A percentile compares a stretch with the other conserved stretches of the same genome.
Evolutionary conservation across 2,888 invertebrate genomes (phyloP).

Genomic region (Leucoptera coffeella): DNA sequence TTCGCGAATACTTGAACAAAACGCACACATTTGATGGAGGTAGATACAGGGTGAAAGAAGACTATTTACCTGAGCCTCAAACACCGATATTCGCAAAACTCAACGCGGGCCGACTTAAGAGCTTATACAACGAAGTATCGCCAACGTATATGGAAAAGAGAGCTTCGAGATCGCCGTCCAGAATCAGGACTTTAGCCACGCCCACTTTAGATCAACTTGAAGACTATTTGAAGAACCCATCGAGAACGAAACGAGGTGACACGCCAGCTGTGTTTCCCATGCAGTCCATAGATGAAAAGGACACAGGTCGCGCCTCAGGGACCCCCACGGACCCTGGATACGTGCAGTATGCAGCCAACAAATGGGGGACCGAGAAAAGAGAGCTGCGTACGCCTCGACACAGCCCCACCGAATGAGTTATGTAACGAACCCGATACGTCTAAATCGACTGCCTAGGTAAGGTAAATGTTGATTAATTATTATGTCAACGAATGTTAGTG

Average conservation of each 20-base stretch:
- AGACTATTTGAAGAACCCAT: conserved; percentile 33
- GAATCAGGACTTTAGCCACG: conserved; percentile 27
- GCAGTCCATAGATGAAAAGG: conserved; percentile 43
- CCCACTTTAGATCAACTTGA: conserved; percentile 45
- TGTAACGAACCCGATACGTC: too few relatives aligned
- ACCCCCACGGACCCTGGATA: conserved; percentile 68
- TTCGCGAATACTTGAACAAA: conserved; percentile 29
- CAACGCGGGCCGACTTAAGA: conserved; percentile 26
- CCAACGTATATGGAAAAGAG: conserved; percentile 25
- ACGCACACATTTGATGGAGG: conserved; percentile 14
- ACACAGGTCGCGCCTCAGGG: conserved; percentile 46
- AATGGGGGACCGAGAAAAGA: conserved; percentile 57
- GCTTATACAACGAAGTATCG: conserved; percentile 29
- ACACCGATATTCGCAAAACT: conserved; percentile 43
- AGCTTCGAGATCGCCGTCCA: conserved; percentile 25
- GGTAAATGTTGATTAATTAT: too few relatives aligned
- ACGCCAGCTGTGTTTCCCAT: conserved; percentile 45
- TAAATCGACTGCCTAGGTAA: too few relatives aligned
- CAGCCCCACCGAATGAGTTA: conserved; percentile 29
- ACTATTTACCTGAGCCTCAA: conserved; percentile 40
- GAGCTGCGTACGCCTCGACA: conserved; percentile 54
- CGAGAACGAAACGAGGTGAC: conserved; percentile 24
- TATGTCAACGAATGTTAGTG: too few relatives aligned
- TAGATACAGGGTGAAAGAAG: conserved; percentile 27
- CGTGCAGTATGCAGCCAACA: conserved; percentile 64